Evolutionary conservation across 2,888 invertebrate genomes (phyloP).

Genomic region (Mystacides longicornis): DNA sequence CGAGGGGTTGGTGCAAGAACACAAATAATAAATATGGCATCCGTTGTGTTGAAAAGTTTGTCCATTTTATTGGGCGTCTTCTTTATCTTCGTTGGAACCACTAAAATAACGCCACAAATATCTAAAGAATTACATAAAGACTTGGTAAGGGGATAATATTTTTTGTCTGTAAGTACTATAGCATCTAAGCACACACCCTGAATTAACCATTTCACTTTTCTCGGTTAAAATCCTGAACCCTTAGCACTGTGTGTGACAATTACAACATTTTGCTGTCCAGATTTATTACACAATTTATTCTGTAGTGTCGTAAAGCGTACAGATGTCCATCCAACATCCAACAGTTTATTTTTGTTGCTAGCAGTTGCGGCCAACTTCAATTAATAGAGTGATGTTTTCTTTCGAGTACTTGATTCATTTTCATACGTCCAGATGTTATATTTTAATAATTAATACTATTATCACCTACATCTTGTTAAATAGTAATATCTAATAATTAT

Average conservation of each 20-base stretch:
- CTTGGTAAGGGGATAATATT: conserved; percentile 86
- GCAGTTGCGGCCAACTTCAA: conserved; percentile 3
- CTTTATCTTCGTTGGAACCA: conserved; percentile 89
- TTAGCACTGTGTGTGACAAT: neutral
- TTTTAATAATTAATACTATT: too few species aligned
- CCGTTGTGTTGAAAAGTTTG: conserved; percentile 83
- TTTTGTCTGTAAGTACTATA: too few species aligned
- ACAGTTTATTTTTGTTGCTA: conserved; percentile 17
- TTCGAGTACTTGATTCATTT: too few species aligned
- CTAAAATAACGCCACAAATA: conserved; percentile 85
- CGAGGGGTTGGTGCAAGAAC: conserved; percentile 7
- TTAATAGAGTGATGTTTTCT: neutral
- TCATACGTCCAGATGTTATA: too few species aligned
- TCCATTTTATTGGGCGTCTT: conserved; percentile 88
- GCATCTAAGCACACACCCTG: too few species aligned
- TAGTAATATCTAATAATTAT: too few species aligned
- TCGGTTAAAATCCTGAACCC: too few species aligned
- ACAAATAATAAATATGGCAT: conserved; percentile 42
- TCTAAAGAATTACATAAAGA: conserved; percentile 95
- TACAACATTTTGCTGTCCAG: neutral
- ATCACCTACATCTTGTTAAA: too few species aligned
- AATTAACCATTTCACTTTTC: too few species aligned
- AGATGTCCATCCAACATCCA: conserved; percentile 3
- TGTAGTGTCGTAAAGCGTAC: neutral
- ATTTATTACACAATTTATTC: conserved; percentile 16